These are phyloP conservation scores for Cephalopholis sonnerati DNA, from an alignment of 2,113 vertebrate species.

Conservation along the genomic window DNA sequence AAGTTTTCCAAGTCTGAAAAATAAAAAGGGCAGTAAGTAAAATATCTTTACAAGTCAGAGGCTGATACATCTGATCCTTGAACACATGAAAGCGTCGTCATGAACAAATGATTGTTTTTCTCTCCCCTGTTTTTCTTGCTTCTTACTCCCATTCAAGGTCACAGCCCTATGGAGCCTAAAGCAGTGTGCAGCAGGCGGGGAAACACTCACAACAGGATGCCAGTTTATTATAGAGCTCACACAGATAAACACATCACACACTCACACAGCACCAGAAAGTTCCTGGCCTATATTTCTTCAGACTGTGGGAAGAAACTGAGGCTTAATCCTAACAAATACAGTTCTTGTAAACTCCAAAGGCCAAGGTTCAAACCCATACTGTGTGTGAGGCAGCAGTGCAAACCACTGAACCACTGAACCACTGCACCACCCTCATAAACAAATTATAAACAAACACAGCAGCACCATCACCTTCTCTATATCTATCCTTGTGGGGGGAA, in stretches of 20 bases:
- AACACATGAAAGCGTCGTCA: constrained; percentile 1
- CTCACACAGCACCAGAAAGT: not conserved
- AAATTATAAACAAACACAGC: constrained; percentile 38
- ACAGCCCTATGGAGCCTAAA: constrained; percentile 17
- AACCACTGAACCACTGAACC: constrained; percentile 18
- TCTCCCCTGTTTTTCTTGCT: not conserved
- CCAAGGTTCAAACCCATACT: constrained; percentile 27
- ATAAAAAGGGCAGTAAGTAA: constrained; percentile 41
- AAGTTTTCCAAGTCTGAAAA: constrained; percentile 96
- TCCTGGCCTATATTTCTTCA: constrained; percentile 16
- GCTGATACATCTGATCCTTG: constrained; percentile 20
- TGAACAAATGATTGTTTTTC: constrained; percentile 25
- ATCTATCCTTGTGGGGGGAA: not conserved
- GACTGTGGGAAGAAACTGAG: constrained; percentile 23
- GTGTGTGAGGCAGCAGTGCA: not conserved
- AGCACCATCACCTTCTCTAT: not conserved
- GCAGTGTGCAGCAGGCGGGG: constrained; percentile 26
- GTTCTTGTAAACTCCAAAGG: constrained; percentile 4
- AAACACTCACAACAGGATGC: constrained; percentile 43
- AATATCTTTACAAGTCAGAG: constrained; percentile 3
- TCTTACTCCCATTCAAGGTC: constrained; percentile 35
- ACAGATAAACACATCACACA: constrained; percentile 29
- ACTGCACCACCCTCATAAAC: not conserved
- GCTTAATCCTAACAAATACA: constrained; percentile 33
- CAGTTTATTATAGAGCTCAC: constrained; percentile 44